Conservation (phyloP, 2,113 vertebrate genomes). For the Candoia aspera region DNA sequence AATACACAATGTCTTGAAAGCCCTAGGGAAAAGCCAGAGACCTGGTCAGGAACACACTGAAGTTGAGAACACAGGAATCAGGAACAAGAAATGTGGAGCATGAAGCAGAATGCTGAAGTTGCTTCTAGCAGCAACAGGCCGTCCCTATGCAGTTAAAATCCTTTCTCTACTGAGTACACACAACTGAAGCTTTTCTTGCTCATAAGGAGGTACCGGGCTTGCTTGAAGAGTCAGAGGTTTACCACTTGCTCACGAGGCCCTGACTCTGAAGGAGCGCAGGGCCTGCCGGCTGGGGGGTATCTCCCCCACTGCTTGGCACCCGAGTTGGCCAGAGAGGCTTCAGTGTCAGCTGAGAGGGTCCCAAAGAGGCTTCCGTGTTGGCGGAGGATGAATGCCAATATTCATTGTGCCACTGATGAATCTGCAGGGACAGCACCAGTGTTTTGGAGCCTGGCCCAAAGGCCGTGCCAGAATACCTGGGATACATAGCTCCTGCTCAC, state of each 20-base stretch:
- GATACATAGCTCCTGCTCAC: too few species aligned
- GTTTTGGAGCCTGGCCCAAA: too few species aligned
- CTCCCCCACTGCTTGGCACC: not conserved
- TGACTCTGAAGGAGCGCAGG: not conserved
- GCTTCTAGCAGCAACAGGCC: not conserved
- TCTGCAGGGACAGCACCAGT: too few species aligned
- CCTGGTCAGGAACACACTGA: not conserved
- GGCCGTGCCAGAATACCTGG: too few species aligned
- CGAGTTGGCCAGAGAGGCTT: too few species aligned
- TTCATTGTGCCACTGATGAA: too few species aligned
- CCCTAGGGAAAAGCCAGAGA: not conserved
- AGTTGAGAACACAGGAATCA: not conserved
- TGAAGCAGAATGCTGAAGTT: not conserved
- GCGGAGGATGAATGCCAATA: too few species aligned
- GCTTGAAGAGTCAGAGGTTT: not conserved
- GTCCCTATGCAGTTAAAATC: not conserved
- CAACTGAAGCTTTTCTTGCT: not conserved
- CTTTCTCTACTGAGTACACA: not conserved
- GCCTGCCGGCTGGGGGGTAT: not conserved
- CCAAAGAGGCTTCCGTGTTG: too few species aligned
- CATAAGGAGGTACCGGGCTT: not conserved
- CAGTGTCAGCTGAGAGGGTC: too few species aligned
- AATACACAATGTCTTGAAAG: not conserved
- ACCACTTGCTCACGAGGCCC: not conserved
- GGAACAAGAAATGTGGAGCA: not conserved